Conservation (phyloP, 2,888 invertebrate species). For the Priocnemis perturbator region DNA sequence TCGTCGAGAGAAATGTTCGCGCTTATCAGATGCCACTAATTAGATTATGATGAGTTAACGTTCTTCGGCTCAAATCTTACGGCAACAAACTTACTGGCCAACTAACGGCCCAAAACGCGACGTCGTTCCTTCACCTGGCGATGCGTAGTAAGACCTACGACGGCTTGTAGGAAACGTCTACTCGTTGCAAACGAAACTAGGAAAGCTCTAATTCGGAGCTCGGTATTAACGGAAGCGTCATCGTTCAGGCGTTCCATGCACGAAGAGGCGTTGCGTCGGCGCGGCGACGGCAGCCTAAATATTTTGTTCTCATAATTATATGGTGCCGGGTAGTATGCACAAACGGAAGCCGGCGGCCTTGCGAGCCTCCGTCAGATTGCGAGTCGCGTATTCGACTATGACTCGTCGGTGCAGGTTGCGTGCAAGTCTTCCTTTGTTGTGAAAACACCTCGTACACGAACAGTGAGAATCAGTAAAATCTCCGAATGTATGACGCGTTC, state of each 20-base stretch:
- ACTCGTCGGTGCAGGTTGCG: conserved; percentile 42
- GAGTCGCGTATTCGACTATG: conserved; percentile 28
- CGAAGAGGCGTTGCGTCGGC: neutral
- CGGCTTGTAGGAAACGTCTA: too few relatives aligned
- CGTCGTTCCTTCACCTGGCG: conserved; percentile 12
- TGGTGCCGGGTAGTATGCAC: conserved; percentile 39
- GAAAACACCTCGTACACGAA: neutral
- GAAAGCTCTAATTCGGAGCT: too few relatives aligned
- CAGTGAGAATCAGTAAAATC: neutral
- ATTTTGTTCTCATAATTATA: conserved; percentile 58
- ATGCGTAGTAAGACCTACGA: too few relatives aligned
- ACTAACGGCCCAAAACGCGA: conserved; percentile 15
- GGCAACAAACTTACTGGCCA: conserved; percentile 20
- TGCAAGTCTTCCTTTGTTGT: conserved; percentile 29
- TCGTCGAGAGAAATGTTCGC: conserved; percentile 16
- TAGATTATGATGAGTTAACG: conserved; percentile 34
- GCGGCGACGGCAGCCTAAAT: conserved; percentile 49
- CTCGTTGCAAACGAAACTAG: too few relatives aligned
- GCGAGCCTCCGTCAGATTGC: conserved; percentile 46
- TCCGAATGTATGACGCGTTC: neutral
- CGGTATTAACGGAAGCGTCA: too few relatives aligned
- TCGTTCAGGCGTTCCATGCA: too few relatives aligned
- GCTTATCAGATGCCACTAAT: conserved; percentile 42
- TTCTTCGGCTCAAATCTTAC: conserved; percentile 8
- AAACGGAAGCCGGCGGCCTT: conserved; percentile 54